Conservation (phyloP, 1,140 invertebrate species). For the Drosophila repletoides region DNA sequence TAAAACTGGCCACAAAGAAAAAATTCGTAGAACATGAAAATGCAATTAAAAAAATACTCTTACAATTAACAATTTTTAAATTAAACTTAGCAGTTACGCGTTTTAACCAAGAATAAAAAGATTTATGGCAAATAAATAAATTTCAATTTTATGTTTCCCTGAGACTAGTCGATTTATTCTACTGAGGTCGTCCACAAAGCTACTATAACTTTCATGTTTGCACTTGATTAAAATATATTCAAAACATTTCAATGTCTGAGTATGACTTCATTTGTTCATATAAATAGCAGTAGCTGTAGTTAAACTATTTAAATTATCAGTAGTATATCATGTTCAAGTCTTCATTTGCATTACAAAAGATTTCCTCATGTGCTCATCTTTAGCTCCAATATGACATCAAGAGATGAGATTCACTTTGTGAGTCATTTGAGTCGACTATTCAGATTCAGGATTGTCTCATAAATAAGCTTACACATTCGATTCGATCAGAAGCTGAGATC, state of each 20-base stretch:
- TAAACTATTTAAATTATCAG: background rate
- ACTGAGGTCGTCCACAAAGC: too few species aligned
- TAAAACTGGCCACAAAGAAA: conserved; percentile 13
- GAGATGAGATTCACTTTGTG: conserved; percentile 5
- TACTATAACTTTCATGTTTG: too few species aligned
- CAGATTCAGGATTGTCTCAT: background rate
- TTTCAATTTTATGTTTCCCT: too few species aligned
- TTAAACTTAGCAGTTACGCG: background rate
- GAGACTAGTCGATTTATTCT: too few species aligned
- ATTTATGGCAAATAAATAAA: background rate
- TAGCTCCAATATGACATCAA: conserved; percentile 4
- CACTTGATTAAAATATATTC: background rate
- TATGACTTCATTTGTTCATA: background rate
- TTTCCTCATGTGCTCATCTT: background rate
- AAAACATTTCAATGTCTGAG: too few species aligned
- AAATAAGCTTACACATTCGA: background rate
- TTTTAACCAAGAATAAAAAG: background rate
- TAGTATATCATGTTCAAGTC: background rate
- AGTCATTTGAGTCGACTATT: conserved; percentile 8
- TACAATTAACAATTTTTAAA: background rate
- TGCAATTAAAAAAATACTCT: conserved; percentile 20
- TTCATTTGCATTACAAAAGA: conserved; percentile 6
- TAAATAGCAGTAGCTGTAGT: background rate
- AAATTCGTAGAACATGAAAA: conserved; percentile 4
- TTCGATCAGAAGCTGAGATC: conserved; percentile 20